Base-by-base conservation (phyloP, 2,113 vertebrate species). In the Willisornis vidua region DNA sequence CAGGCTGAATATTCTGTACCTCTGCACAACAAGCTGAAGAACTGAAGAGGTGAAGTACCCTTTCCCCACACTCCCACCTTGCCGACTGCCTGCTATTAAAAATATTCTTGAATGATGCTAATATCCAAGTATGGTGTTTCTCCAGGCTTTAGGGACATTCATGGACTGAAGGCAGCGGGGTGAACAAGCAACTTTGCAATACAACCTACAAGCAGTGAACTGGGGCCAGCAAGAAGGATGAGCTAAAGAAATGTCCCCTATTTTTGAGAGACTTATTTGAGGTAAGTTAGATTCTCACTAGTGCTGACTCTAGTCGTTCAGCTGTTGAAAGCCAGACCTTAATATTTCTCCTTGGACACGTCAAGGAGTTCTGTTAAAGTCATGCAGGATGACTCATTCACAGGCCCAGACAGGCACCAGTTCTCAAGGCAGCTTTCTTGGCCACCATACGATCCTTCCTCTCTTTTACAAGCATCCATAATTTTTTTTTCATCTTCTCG, bases 391-490 rank as follows among this genome's bases (percentile, higher is more conserved):
- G 89, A 94, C 59, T 88, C 89, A 90, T 24, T 52, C 79, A 51
- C 54, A 92, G 67, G 62, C 85, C 26, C 58, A 94, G 88, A 70
- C 26, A 84, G 73, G 52, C 73, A 37, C 45, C 4, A 63, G 31
- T 10, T 95, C 54, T 93, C 87, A 45, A 94, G 77, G 58, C 91
- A 94, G 95, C 41, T 96, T 95, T 87, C 81, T 37, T 71, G 77
- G 91, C 80, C 81, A 85, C 88, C 72, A 41, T 39, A 86, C 4
- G 26, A 92, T 82, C 49, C 66, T 68, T 63, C 67, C 65, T 46
- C 77, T 76, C 81, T 87, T 90, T 87, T 75, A 85, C 31, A 94
- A 82, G 84, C 58, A 88, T 8, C 72, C 57, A n/a, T 74, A 35
- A 12, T 52, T 70, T 93, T 79, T 74, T 75, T 59, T 37, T 20